Percentiles rank a stretch among this genome's conserved stretches.
Conservation (phyloP, 2,888 invertebrate species). For the Meloe dianella region DNA sequence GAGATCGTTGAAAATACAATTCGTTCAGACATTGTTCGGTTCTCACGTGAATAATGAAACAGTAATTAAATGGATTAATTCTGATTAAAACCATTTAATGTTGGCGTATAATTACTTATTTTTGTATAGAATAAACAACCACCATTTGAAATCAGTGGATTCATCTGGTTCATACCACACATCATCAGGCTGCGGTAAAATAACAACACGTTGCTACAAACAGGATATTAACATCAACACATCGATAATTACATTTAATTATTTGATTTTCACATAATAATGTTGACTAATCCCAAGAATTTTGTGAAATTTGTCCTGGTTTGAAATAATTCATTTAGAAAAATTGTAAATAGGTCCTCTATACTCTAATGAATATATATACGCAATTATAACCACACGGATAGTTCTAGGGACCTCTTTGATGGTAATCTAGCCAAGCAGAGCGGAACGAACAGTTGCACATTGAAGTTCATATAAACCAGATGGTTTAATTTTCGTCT, state of each 20-base stretch:
- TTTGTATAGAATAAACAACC: too few relatives aligned
- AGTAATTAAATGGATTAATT: not conserved
- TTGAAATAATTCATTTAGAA: not conserved
- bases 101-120: too few relatives aligned
- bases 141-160: too few relatives aligned
- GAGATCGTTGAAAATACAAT: too few relatives aligned
- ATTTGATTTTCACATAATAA: not conserved
- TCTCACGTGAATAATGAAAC: not conserved
- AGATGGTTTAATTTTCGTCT: not conserved
- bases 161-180: too few relatives aligned
- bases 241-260: constrained; percentile 4
- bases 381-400: constrained; percentile 27
- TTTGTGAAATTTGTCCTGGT: not conserved
- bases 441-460: not conserved
- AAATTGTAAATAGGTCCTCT: not conserved
- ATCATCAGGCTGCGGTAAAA: constrained; percentile 35
- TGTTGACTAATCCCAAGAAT: not conserved
- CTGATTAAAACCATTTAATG: not conserved
- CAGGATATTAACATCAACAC: constrained; percentile 35
- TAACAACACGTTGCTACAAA: constrained; percentile 37
- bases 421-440: constrained; percentile 17
- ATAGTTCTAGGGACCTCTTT: constrained; percentile 23
- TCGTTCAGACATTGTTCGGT: not conserved
- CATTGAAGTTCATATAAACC: not conserved
- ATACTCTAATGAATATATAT: constrained; percentile 21